Evolutionary conservation across 2,113 vertebrate species (phyloP), one percentile per base, ranked within the genome.

Genomic region (Heterotis niloticus): DNA sequence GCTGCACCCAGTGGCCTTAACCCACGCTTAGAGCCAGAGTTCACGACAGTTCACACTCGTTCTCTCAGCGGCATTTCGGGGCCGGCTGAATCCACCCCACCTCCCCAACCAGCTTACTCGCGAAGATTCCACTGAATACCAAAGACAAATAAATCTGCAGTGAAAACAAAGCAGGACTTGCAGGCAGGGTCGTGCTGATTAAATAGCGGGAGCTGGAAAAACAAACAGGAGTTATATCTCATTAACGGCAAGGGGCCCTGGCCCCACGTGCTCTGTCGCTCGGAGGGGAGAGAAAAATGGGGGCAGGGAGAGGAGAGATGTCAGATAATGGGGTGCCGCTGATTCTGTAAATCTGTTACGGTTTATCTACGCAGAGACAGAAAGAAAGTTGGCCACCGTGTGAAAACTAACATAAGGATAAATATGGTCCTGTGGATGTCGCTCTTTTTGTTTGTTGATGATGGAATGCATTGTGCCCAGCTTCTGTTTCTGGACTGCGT

Each of bases 91-190:
- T n/a, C n/a, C 68, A 3, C 10, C 69, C 51, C 44, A 14, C 0
- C 4, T 44, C 44, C 68, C 34, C 69, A 11, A n/a, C 12, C 34
- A 10, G 11, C 70, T 72, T 72, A 72, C 18, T 72, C 70, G 52
- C 52, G 70, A 72, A 72, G 70, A 72, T 54, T 57, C 71, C 23
- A n/a, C 71, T 73, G 52, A 73, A 72, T 54, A 34, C 5, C 54
- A 26, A 73, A 26, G 52, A 56, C 71, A 73, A 57, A 73, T 73
- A 73, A 73, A 59, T 23, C 52, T 7, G 14, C 51, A 13, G 51
- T 52, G 51, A 26, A 20, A 23, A 73, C 44, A 59, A n/a, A 17
- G 54, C 10, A 18, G n/a, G 44, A 44, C 71, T 52, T 44, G 34
- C 23, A n/a, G 54, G 26, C 64, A 65, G 18, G 64, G 64, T 10